Percentiles rank a stretch among this genome's conserved stretches.
Evolutionary conservation across 1,140 invertebrate species (phyloP).

Genomic region (Eciton burchellii): DNA sequence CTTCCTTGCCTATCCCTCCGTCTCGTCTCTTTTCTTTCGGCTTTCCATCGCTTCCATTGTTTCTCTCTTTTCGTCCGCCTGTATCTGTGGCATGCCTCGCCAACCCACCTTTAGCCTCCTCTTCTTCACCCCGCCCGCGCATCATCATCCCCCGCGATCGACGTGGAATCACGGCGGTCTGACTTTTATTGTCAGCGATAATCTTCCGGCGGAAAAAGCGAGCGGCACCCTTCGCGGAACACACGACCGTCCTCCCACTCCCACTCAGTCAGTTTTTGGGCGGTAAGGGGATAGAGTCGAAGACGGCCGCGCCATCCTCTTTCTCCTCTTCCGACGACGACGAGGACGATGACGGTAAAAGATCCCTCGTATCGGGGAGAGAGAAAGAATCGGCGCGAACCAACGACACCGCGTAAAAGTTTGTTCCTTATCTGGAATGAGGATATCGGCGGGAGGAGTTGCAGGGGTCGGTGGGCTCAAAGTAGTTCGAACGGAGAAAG

Average conservation of each 20-base stretch:
- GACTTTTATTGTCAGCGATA: slow-evolving; percentile 77
- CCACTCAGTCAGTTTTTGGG: slow-evolving; percentile 42
- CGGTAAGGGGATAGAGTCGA: slow-evolving; percentile 51
- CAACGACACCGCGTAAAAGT: slow-evolving; percentile 72
- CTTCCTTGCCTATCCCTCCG: slow-evolving; percentile 15
- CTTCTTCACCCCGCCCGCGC: neutral
- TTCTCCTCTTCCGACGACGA: neutral
- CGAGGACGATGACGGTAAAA: slow-evolving; percentile 46
- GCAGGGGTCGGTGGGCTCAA: neutral
- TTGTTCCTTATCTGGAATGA: slow-evolving; percentile 68
- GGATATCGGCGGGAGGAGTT: slow-evolving; percentile 58
- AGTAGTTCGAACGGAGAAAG: too few relatives aligned
- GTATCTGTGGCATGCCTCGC: slow-evolving; percentile 30
- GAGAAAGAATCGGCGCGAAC: slow-evolving; percentile 60
- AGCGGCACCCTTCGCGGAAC: slow-evolving; percentile 62
- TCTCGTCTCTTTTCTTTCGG: slow-evolving; percentile 40
- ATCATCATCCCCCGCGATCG: slow-evolving; percentile 43
- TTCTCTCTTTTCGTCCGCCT: slow-evolving; percentile 7
- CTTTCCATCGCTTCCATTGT: slow-evolving; percentile 55
- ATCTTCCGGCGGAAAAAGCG: slow-evolving; percentile 65
- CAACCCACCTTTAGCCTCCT: slow-evolving; percentile 2
- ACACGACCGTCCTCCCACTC: slow-evolving; percentile 42
- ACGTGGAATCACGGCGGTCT: slow-evolving; percentile 70
- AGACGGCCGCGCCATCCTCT: slow-evolving; percentile 46
- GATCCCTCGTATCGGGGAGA: slow-evolving; percentile 35